Evolutionary conservation across 2,888 invertebrate genomes (phyloP).

Genomic region (Agonopterix alstromeriana): DNA sequence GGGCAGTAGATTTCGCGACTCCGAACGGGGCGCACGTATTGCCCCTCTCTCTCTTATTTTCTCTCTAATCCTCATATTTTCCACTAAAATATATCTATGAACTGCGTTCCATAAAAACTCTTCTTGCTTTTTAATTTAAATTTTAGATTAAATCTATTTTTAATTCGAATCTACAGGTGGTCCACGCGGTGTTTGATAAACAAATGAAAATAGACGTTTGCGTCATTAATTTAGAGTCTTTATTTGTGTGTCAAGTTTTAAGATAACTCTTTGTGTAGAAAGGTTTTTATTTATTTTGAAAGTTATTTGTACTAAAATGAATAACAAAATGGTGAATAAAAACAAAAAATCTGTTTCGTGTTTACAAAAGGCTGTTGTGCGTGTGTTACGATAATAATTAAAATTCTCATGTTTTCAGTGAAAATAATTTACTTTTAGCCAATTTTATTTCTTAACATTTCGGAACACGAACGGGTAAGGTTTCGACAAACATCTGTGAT

Average conservation of each 20-base stretch:
- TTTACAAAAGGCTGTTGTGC: no score
- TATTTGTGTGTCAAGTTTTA: not conserved
- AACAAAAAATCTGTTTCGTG: no score
- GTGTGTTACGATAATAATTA: no score
- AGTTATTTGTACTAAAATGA: no score
- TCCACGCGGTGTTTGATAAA: constrained; percentile 10
- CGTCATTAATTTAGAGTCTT: not conserved
- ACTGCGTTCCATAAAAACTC: constrained; percentile 1
- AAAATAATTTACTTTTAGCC: no score
- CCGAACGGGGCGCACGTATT: constrained; percentile 21
- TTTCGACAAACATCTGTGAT: no score
- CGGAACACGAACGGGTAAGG: no score
- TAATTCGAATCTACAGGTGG: constrained; percentile 30
- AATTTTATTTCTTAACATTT: no score
- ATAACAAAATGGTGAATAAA: no score
- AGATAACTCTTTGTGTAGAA: no score
- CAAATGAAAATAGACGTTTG: constrained; percentile 4
- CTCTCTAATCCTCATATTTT: constrained; percentile 14
- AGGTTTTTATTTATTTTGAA: no score
- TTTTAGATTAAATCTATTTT: constrained; percentile 8
- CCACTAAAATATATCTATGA: constrained; percentile 5
- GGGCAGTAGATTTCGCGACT: constrained; percentile 22
- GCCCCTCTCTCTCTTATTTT: constrained; percentile 12
- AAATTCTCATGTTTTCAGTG: no score
- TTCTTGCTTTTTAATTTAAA: not conserved